phyloP scores from a whole-genome alignment of 53 echinoderm and acorn worm genomes.

The Apostichopus leukothele region DNA sequence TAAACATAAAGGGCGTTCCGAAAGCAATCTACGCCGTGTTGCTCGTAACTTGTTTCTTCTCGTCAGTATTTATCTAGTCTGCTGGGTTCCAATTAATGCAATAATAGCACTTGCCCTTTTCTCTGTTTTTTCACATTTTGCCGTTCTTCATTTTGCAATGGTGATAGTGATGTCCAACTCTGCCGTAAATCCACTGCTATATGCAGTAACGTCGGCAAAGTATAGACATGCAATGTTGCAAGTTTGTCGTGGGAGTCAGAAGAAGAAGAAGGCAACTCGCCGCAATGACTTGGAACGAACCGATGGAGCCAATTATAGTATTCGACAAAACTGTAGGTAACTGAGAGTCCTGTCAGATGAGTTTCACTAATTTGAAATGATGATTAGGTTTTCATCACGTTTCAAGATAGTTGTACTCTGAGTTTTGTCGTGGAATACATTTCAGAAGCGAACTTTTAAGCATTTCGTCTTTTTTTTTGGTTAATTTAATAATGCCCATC shows the following conservation, averaged over 20 bases:
- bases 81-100: not conserved
- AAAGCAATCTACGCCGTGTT: not conserved
- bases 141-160: not conserved
- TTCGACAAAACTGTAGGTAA: too few relatives aligned
- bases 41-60: not conserved
- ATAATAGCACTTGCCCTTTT: not conserved
- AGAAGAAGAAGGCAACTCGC: not conserved
- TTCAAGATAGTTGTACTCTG: too few relatives aligned
- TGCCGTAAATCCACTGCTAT: slow-evolving; percentile 8
- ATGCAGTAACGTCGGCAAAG: not conserved
- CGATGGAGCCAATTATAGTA: too few relatives aligned
- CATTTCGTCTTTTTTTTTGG: too few relatives aligned
- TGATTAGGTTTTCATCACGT: too few relatives aligned
- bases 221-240: not conserved
- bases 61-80: not conserved
- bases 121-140: not conserved
- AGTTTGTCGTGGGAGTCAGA: not conserved
- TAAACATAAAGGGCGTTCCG: not conserved
- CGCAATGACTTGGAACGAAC: too few relatives aligned
- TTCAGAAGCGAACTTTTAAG: too few relatives aligned
- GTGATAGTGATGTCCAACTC: slow-evolving; percentile 7
- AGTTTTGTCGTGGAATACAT: too few relatives aligned
- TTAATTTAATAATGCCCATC: too few relatives aligned
- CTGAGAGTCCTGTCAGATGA: too few relatives aligned
- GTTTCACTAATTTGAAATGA: too few relatives aligned